Percentiles rank a stretch among this genome's conserved stretches.
phyloP scores from a whole-genome alignment of 2,888 invertebrate genomes.

The Eugnorisma glareosa region DNA sequence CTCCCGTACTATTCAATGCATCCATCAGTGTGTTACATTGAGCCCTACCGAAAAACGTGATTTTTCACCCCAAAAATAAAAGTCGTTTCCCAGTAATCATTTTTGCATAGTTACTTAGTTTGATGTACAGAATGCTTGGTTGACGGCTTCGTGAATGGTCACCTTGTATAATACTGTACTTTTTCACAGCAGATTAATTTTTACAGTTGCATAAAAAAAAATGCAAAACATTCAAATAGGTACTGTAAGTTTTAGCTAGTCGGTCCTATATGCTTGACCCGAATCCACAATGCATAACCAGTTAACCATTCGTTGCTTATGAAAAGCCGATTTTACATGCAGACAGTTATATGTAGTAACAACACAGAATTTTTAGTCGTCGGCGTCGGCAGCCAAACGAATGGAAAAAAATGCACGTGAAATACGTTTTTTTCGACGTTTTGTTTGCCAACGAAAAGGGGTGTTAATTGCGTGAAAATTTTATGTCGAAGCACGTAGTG shows the following conservation, averaged over 20 bases:
- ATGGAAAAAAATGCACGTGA: slow-evolving; percentile 45
- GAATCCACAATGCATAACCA: slow-evolving; percentile 44
- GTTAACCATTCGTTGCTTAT: slow-evolving; percentile 39
- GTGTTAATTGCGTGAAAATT: slow-evolving; percentile 58
- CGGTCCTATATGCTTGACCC: slow-evolving; percentile 45
- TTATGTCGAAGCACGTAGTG: slow-evolving; percentile 29
- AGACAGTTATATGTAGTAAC: slow-evolving; percentile 27
- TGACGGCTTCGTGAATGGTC: no score
- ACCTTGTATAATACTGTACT: not conserved
- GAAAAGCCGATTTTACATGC: slow-evolving; percentile 54
- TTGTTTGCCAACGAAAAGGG: slow-evolving; percentile 29
- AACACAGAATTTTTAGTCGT: slow-evolving; percentile 39
- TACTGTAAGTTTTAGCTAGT: not conserved
- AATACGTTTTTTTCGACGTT: slow-evolving; percentile 34
- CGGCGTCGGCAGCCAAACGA: slow-evolving; percentile 15
- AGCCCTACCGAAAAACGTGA: no score
- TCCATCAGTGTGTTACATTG: no score
- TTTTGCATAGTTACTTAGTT: no score
- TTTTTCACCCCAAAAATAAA: no score
- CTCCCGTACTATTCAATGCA: no score
- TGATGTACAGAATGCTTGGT: no score
- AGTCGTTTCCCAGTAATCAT: no score
- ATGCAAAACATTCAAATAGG: slow-evolving; percentile 6
- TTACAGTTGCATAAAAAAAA: slow-evolving; percentile 1
- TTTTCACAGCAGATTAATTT: slow-evolving; percentile 11